phyloP scores from a whole-genome alignment of 2,113 vertebrate genomes.

The Daboia siamensis region DNA sequence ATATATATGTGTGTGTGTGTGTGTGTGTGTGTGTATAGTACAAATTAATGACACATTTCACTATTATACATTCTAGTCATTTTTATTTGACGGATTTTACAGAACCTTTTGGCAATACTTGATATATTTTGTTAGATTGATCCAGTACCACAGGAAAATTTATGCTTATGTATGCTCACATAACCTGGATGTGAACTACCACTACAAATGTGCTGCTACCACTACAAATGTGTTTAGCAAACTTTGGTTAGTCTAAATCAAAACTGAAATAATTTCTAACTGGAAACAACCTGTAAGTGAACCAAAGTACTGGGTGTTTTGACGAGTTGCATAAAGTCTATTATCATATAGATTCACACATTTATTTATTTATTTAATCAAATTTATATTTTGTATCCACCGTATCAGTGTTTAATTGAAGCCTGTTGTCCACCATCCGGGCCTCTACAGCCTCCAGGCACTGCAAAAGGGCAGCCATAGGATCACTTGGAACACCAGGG shows the following conservation, averaged over 20 bases:
- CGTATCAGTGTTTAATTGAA: neutral
- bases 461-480: neutral
- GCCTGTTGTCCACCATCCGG: neutral
- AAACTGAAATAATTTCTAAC: neutral
- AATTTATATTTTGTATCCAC: neutral
- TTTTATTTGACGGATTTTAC: neutral
- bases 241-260: neutral
- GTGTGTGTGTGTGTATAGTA: no score
- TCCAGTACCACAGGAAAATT: neutral
- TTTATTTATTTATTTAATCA: neutral
- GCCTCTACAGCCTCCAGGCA: no score
- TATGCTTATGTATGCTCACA: neutral
- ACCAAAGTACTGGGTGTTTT: neutral
- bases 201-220: neutral
- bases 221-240: neutral
- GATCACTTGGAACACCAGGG: neutral
- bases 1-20: no score
- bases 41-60: neutral
- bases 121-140: neutral
- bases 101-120: neutral
- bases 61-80: neutral
- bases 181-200: neutral
- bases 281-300: neutral
- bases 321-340: neutral
- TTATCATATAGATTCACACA: no score